These are phyloP conservation scores for Oreochromis aureus DNA, from an alignment of 2,113 vertebrate species.

Conservation along the genomic window DNA sequence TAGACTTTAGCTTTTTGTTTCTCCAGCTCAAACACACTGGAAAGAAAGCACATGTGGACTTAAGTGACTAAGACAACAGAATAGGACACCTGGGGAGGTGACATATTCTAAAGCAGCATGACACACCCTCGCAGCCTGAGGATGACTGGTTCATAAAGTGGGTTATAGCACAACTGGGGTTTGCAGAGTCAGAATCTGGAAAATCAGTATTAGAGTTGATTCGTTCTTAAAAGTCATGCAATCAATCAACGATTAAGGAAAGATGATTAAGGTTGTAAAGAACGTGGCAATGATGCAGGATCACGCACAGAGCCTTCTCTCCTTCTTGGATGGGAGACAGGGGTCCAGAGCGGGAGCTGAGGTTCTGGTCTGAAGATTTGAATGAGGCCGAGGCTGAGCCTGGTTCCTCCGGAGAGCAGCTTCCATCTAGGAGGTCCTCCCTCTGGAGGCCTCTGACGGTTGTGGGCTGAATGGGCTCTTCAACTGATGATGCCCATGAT, in stretches of 20 bases:
- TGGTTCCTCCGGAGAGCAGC: conserved; percentile 54
- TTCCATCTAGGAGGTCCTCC: conserved; percentile 61
- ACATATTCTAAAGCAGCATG: background rate
- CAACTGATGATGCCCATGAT: conserved; percentile 52
- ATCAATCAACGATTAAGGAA: background rate
- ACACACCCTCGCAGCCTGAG: background rate
- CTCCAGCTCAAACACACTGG: background rate
- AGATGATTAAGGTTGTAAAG: background rate
- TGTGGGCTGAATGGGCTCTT: conserved; percentile 64
- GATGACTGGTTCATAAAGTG: background rate
- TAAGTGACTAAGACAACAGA: background rate
- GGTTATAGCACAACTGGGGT: background rate
- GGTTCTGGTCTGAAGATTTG: conserved; percentile 38
- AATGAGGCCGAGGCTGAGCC: background rate
- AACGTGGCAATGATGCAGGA: background rate
- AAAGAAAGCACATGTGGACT: background rate
- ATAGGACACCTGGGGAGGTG: background rate
- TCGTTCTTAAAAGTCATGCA: conserved; percentile 35
- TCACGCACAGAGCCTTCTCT: conserved; percentile 68
- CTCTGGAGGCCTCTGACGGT: conserved; percentile 49
- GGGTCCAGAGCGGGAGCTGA: conserved; percentile 37
- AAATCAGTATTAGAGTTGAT: background rate
- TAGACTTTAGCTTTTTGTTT: background rate
- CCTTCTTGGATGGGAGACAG: conserved; percentile 57
- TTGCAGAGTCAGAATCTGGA: conserved; percentile 27